Evolutionary conservation across 2,113 vertebrate species (phyloP), one percentile per base, ranked within the genome.

Genomic region (Muntiacus muntjak): DNA sequence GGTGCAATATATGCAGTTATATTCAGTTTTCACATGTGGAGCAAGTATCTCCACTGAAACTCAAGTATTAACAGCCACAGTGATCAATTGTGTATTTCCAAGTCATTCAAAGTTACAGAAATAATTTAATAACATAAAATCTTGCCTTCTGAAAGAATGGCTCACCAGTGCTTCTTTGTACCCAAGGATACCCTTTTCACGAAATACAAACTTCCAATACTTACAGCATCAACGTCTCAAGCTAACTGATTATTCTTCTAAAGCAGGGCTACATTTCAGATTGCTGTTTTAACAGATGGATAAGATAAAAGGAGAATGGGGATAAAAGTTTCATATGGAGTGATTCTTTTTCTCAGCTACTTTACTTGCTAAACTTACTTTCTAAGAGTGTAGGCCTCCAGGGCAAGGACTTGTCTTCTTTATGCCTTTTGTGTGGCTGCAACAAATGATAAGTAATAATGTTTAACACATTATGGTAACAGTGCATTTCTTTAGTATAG

Each of bases 101-200:
- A 97, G 64, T 92, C 94, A 97, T 97, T 95, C 47, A 87, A 90
- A 95, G 87, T 88, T 98, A 91, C 87, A 97, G 58, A 88, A 96
- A 98, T 97, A 98, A 97, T 96, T 94, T 94, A 96, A 96, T 92
- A 81, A 45, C 36, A 92, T 90, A 92, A 97, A 98, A 94, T 94
- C 74, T 96, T 98, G 60, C 54, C 54, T 95, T 92, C 45, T 91
- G 82, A 95, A 94, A 91, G 58, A 96, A 92, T 54, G 25, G 50
- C 85, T 96, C 88, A 94, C 58, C 86, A 92, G 36, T 92, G 92
- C 12, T 92, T 74, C 84, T 60, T 43, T 78, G 25, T 92, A 96
- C 97, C 88, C 87, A 83, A 71, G 85, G 87, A 87, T 94, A 71
- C 57, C 58, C 25, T 95, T 96, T 93, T 78, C 64, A 86, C 58